Evolutionary conservation across 1,140 invertebrate genomes (phyloP).

Genomic region (Neodiprion virginianus): DNA sequence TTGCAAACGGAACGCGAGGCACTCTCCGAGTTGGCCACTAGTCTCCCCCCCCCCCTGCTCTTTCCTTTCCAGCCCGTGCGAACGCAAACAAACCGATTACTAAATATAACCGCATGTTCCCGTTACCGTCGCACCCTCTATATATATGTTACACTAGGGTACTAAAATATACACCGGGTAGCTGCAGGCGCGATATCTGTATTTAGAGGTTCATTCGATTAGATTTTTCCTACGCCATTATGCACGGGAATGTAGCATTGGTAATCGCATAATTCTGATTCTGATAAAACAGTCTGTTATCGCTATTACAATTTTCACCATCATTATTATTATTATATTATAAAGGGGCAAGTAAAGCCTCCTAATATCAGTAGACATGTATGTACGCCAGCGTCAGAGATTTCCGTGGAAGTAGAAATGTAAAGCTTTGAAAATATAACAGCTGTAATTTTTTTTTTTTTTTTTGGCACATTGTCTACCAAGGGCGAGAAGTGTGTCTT

Average conservation of each 20-base stretch:
- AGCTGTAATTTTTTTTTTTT: no score
- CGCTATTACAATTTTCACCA: not conserved
- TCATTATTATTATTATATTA: not conserved
- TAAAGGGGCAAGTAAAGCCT: not conserved
- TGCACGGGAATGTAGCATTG: not conserved
- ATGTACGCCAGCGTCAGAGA: no score
- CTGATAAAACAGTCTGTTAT: not conserved
- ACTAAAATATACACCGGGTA: not conserved
- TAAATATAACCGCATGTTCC: conserved; percentile 1
- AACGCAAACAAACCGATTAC: conserved; percentile 2
- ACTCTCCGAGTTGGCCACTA: not conserved
- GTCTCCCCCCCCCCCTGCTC: not conserved
- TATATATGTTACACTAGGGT: not conserved
- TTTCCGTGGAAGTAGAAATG: no score
- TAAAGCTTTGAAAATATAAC: no score
- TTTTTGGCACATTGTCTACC: no score
- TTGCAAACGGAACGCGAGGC: not conserved
- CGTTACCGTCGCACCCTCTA: not conserved
- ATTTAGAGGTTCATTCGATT: not conserved
- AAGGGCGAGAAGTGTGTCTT: no score
- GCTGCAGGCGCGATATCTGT: not conserved
- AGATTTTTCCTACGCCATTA: not conserved
- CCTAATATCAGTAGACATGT: no score
- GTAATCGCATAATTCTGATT: not conserved
- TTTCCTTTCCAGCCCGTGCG: no score